Evolutionary conservation across 2,797 vertebrate species (phyloP).

Genomic region (Mareca penelope): DNA sequence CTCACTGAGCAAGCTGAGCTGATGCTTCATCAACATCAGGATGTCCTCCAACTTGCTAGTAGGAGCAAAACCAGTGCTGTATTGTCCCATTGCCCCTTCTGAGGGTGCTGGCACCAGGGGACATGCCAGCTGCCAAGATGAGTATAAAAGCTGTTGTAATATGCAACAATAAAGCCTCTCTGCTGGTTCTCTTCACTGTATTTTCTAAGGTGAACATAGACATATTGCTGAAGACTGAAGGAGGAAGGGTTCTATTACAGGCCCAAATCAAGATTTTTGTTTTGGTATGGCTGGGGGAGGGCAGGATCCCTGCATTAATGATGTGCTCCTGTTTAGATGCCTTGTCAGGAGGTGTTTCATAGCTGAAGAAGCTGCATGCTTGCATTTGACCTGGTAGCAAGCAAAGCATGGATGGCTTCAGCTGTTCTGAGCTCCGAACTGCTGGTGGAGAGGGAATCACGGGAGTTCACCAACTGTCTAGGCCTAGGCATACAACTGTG

Average conservation of each 20-base stretch:
- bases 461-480: background rate
- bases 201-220: background rate
- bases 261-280: background rate
- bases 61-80: background rate
- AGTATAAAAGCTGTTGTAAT: background rate
- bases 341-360: too few species aligned
- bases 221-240: background rate
- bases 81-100: background rate
- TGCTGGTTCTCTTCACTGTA: background rate
- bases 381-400: background rate
- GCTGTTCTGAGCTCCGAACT: background rate
- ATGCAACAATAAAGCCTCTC: background rate
- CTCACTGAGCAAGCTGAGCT: background rate
- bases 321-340: background rate
- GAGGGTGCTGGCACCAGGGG: background rate
- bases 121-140: background rate
- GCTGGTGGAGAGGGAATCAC: background rate
- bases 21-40: background rate
- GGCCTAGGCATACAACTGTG: fast-evolving
- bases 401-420: background rate
- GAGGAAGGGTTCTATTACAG: background rate
- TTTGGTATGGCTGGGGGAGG: background rate
- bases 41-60: background rate
- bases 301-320: background rate
- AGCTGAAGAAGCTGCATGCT: fast-evolving